These are phyloP conservation scores for Pantherophis vulpinus DNA, from an alignment of 2,797 vertebrate genomes.

Conservation along the genomic window DNA sequence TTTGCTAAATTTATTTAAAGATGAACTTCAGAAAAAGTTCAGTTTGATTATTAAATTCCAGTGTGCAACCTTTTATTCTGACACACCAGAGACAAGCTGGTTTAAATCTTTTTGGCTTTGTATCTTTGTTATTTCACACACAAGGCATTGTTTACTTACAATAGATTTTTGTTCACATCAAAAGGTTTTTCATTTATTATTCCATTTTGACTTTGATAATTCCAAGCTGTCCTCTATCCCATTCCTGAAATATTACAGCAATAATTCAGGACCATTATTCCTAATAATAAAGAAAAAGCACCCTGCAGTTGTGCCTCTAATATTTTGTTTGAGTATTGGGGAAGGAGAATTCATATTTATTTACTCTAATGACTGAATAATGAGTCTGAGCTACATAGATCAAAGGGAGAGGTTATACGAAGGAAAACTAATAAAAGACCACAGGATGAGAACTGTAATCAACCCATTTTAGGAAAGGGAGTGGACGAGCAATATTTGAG, in stretches of 20 bases:
- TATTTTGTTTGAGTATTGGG: constrained; percentile 14
- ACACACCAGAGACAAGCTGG: background rate
- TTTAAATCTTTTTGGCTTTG: background rate
- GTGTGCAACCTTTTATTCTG: background rate
- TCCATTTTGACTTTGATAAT: constrained; percentile 44
- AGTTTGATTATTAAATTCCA: background rate
- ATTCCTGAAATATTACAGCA: constrained; percentile 57
- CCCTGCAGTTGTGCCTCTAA: constrained; percentile 40
- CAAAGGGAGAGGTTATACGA: constrained; percentile 30
- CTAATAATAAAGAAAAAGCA: constrained; percentile 51
- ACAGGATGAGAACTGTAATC: background rate
- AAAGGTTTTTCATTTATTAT: constrained; percentile 28
- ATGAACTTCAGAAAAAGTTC: background rate
- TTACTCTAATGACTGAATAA: constrained; percentile 55
- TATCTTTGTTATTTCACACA: background rate
- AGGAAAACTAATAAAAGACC: constrained; percentile 32
- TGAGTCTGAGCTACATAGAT: constrained; percentile 39
- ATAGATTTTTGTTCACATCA: constrained; percentile 23
- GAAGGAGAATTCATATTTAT: constrained; percentile 40
- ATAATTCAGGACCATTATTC: constrained; percentile 50
- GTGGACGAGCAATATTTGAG: background rate
- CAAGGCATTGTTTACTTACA: constrained; percentile 39
- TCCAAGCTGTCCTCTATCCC: constrained; percentile 42
- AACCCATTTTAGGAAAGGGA: constrained; percentile 8
- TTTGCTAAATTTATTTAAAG: constrained; percentile 12